phyloP scores from a whole-genome alignment of 2,888 invertebrate genomes.

The Acanthosepion esculentum region DNA sequence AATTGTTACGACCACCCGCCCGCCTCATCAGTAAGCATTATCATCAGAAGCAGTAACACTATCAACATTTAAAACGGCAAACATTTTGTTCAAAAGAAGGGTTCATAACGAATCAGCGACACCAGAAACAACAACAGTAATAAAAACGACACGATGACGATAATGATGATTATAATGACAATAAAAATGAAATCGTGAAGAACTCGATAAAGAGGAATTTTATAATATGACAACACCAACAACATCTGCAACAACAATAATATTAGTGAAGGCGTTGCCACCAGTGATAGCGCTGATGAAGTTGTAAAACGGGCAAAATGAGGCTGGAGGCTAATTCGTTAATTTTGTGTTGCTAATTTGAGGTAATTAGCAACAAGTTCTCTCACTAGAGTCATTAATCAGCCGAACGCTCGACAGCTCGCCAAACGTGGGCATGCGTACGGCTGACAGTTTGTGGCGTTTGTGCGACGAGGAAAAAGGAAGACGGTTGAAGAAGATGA shows the following conservation, averaged over 20 bases:
- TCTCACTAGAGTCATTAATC: constrained; percentile 17
- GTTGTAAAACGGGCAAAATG: background rate
- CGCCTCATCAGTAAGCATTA: no score
- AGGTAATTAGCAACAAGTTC: constrained; percentile 33
- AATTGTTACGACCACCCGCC: background rate
- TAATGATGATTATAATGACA: background rate
- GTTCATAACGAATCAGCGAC: no score
- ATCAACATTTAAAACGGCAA: no score
- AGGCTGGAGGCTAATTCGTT: constrained; percentile 20
- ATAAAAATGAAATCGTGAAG: background rate
- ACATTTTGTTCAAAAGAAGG: no score
- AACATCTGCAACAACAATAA: background rate
- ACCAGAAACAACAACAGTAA: no score
- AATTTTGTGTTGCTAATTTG: constrained; percentile 17
- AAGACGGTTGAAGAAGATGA: no score
- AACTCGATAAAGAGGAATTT: background rate
- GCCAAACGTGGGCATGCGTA: background rate
- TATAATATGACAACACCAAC: background rate
- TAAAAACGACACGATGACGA: background rate
- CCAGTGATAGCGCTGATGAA: background rate
- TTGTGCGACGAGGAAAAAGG: no score
- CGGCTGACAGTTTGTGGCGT: background rate
- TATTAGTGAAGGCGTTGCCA: background rate
- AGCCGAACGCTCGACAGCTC: background rate
- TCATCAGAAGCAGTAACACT: no score